Evolutionary conservation across 2,888 invertebrate genomes (phyloP), one percentile per base, ranked within the genome.

Genomic region (Zygogramma bicolorata): DNA sequence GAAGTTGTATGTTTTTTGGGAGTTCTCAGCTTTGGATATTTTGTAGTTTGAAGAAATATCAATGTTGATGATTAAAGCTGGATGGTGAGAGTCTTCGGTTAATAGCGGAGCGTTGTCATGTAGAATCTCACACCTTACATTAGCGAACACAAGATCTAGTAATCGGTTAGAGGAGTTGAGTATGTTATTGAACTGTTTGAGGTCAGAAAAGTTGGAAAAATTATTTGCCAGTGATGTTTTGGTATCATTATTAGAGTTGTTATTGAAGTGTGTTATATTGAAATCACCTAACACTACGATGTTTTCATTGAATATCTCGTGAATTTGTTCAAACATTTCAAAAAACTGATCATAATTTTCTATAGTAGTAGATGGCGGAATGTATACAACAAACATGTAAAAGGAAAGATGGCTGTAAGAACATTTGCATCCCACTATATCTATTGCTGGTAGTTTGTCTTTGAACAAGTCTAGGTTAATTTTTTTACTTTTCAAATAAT

Each of bases 371-470:
- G 40, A 40, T 40, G 40, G 40, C 3, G 40, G 40, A 40, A 40
- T 40, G 40, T 40, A 40, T 40, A 7, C 13, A 40, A 7, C 40
- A 40, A 40, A 40, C 40, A 40, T 3, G 4, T 40, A 10, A n/a
- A 18, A n/a, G 53, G n/a, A 53, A 53, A 53, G 3, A 18, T 53
- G 20, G 18, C 53, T 53, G 25, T 53, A 10, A 18, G 53, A 53
- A 53, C 53, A 53, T 25, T 53, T 53, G 53, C 53, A 10, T 53
- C 53, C n/a, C n/a, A n/a, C n/a, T n/a, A n/a, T n/a, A n/a, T n/a
- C n/a, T n/a, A n/a, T n/a, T n/a, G n/a, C n/a, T n/a, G n/a, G n/a
- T n/a, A n/a, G n/a, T n/a, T n/a, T n/a, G n/a, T n/a, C n/a, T n/a
- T n/a, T n/a, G n/a, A n/a, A n/a, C n/a, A n/a, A n/a, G n/a, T n/a